Evolutionary conservation across 2,888 invertebrate genomes (phyloP).

Genomic region (Ophioninae sp.): DNA sequence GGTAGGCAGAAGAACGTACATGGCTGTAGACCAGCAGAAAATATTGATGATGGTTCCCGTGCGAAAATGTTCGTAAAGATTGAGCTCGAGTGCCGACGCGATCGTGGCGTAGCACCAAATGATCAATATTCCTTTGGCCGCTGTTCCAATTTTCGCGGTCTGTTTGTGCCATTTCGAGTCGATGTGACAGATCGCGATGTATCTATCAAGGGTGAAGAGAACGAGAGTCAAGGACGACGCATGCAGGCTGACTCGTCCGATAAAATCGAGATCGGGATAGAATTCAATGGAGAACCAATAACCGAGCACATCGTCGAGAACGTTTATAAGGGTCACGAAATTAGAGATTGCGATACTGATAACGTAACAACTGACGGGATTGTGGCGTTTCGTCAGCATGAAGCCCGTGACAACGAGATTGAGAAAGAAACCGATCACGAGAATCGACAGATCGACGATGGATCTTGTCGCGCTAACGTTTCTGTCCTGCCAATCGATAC

Average conservation of each 20-base stretch:
- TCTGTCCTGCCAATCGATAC: conserved; percentile 50
- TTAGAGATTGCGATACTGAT: conserved; percentile 70
- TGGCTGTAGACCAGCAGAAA: conserved; percentile 69
- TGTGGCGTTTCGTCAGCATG: conserved; percentile 61
- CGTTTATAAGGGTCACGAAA: conserved; percentile 70
- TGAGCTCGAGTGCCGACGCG: conserved; percentile 70
- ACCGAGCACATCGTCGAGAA: conserved; percentile 66
- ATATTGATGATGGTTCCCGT: conserved; percentile 64
- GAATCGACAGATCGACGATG: conserved; percentile 57
- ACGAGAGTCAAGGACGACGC: conserved; percentile 71
- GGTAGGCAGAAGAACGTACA: conserved; percentile 69
- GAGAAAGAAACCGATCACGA: conserved; percentile 54
- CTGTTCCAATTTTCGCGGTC: conserved; percentile 59
- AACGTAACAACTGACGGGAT: conserved; percentile 69
- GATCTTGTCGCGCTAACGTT: conserved; percentile 32
- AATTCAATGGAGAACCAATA: conserved; percentile 66
- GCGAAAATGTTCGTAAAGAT: conserved; percentile 67
- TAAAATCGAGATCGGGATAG: conserved; percentile 70
- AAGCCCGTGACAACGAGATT: conserved; percentile 62
- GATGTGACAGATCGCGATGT: conserved; percentile 65
- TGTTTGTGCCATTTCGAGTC: conserved; percentile 57
- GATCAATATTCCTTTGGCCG: conserved; percentile 67
- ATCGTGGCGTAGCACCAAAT: conserved; percentile 71
- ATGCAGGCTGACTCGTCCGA: conserved; percentile 71
- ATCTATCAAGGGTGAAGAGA: conserved; percentile 70